These are phyloP conservation scores for Hirtodrosophila trivittata DNA, from an alignment of 2,888 invertebrate species.

Conservation along the genomic window DNA sequence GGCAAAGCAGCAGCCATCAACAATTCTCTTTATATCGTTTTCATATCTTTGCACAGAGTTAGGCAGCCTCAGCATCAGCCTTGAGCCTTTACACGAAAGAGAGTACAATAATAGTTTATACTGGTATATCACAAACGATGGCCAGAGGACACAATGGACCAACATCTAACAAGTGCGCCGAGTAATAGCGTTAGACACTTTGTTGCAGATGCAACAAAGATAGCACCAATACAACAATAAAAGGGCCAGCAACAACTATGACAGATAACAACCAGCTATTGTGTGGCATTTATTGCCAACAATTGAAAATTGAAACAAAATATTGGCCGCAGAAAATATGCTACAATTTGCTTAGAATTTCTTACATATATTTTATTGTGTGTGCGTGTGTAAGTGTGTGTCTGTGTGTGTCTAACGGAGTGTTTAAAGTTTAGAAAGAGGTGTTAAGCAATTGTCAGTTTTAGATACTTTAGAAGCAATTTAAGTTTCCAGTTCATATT, in stretches of 20 bases:
- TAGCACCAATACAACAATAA: conserved; percentile 25
- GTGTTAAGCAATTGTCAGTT: too few relatives aligned
- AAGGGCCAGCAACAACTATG: conserved; percentile 20
- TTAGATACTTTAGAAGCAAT: too few relatives aligned
- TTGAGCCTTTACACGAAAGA: conserved; percentile 10
- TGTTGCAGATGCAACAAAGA: conserved; percentile 32
- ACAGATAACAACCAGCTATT: conserved; percentile 40
- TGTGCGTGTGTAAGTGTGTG: too few relatives aligned
- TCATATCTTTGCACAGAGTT: conserved; percentile 7
- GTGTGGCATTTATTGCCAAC: conserved; percentile 46
- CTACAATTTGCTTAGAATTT: background rate
- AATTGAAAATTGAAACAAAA: conserved; percentile 62
- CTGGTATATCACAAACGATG: conserved; percentile 8
- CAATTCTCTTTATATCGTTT: conserved; percentile 45
- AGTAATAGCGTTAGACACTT: conserved; percentile 45
- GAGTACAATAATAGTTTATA: background rate
- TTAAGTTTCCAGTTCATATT: too few relatives aligned
- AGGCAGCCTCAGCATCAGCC: conserved; percentile 3
- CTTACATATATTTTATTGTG: too few relatives aligned
- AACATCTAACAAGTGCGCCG: conserved; percentile 27
- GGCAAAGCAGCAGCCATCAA: conserved; percentile 20
- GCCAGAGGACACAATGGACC: conserved; percentile 34
- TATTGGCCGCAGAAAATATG: conserved; percentile 35
- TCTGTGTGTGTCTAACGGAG: too few relatives aligned
- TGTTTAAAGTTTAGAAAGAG: too few relatives aligned